phyloP scores from a whole-genome alignment of 2,113 vertebrate species.

The Xiphorhynchus elegans region DNA sequence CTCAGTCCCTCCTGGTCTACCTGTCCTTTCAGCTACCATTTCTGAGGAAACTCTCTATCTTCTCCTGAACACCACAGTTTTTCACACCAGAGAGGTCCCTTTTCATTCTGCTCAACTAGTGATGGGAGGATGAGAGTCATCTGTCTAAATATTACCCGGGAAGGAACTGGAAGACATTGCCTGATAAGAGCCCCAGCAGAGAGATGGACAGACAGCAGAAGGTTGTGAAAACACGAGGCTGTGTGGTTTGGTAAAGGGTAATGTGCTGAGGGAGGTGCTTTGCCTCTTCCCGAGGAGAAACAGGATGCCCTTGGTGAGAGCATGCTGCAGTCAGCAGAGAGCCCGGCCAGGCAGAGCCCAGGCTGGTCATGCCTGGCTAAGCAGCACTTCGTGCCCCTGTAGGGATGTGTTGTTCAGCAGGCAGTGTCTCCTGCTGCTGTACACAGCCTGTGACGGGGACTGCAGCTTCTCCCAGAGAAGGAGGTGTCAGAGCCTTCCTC shows the following conservation, averaged over 20 bases:
- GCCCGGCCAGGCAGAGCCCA: not conserved
- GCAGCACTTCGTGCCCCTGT: slow-evolving; percentile 30
- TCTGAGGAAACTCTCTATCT: not conserved
- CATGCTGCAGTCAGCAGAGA: slow-evolving; percentile 42
- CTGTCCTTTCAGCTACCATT: not conserved
- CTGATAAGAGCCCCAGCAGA: not conserved
- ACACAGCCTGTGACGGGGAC: not conserved
- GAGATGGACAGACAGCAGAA: not conserved
- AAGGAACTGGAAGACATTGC: not conserved
- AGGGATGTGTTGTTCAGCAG: slow-evolving; percentile 57
- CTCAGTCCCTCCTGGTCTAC: not conserved
- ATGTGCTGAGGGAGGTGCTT: slow-evolving; percentile 6
- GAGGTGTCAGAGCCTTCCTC: not conserved
- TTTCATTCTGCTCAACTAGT: not conserved
- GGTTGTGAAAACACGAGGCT: not conserved
- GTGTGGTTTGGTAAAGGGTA: not conserved
- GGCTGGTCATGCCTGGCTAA: slow-evolving; percentile 42
- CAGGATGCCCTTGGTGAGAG: slow-evolving; percentile 43
- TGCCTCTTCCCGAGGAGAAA: not conserved
- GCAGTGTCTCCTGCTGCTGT: slow-evolving; percentile 46
- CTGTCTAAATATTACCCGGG: not conserved
- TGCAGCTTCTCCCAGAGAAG: not conserved
- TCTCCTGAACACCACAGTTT: not conserved
- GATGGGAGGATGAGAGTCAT: not conserved
- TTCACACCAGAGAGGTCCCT: not conserved